A percentile compares a stretch with the other conserved stretches of the same genome.
phyloP scores from a whole-genome alignment of 2,888 invertebrate species.

The Diploptera punctata region DNA sequence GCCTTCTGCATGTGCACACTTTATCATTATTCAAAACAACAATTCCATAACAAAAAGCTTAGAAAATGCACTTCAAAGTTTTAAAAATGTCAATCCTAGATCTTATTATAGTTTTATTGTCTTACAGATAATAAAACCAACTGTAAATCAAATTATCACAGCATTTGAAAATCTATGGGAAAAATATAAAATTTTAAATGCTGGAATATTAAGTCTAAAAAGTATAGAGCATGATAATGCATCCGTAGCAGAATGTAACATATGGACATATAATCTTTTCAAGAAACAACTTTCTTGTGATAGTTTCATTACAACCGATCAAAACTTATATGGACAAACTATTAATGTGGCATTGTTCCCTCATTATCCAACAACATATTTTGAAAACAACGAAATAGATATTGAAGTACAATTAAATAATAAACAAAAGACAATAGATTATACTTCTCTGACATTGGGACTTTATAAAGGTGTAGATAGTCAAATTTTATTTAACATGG shows the following conservation, averaged over 20 bases:
- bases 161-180: not conserved
- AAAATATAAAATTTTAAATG: constrained; percentile 5
- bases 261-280: constrained; percentile 22
- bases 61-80: too few species aligned
- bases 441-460: not conserved
- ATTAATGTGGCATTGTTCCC: not conserved
- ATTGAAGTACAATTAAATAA: too few species aligned
- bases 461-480: constrained; percentile 52
- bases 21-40: too few species aligned
- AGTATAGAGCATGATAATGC: not conserved
- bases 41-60: too few species aligned
- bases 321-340: not conserved
- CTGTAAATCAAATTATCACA: not conserved
- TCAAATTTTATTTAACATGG: constrained; percentile 51
- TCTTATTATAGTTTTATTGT: too few species aligned
- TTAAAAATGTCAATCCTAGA: too few species aligned
- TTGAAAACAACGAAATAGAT: too few species aligned
- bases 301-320: not conserved
- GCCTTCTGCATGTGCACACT: too few species aligned
- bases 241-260: not conserved
- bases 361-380: not conserved
- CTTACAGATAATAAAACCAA: too few species aligned
- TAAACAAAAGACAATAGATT: not conserved
- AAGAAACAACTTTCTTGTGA: not conserved
- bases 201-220: not conserved